Conservation (phyloP, 2,888 invertebrate species). For the Eristalis arbustorum region DNA sequence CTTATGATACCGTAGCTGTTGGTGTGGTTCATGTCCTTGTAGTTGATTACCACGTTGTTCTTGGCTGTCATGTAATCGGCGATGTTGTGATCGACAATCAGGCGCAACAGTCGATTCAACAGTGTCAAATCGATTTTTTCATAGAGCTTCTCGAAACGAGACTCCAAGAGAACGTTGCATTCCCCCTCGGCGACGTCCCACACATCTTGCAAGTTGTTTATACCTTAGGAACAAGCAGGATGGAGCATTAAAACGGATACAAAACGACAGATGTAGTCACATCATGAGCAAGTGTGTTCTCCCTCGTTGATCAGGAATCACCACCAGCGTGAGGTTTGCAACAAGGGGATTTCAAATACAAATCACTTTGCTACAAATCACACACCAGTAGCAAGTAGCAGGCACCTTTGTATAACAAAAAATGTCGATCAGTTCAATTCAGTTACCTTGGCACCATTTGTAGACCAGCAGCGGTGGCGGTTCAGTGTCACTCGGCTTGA, state of each 20-base stretch:
- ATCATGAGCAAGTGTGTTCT: not conserved
- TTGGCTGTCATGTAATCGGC: slow-evolving; percentile 99
- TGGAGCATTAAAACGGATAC: not conserved
- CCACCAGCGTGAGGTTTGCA: slow-evolving; percentile 85
- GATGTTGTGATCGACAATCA: slow-evolving; percentile 99
- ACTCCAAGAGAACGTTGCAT: slow-evolving; percentile 98
- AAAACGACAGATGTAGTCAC: not conserved
- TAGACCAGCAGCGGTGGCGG: slow-evolving; percentile 95
- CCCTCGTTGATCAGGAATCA: slow-evolving; percentile 61
- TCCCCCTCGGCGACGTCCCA: slow-evolving; percentile 99
- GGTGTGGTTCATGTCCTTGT: slow-evolving; percentile 99
- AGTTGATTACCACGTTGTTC: slow-evolving; percentile 99
- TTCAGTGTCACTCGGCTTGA: slow-evolving; percentile 99
- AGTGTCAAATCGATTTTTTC: slow-evolving; percentile 99
- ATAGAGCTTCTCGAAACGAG: slow-evolving; percentile 98
- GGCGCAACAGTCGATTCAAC: slow-evolving; percentile 94
- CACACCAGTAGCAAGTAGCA: slow-evolving; percentile 81
- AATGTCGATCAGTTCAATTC: not conserved
- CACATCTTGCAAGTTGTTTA: slow-evolving; percentile 98
- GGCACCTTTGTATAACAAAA: not conserved
- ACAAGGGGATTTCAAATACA: slow-evolving; percentile 84
- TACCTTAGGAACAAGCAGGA: slow-evolving; percentile 82
- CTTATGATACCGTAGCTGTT: slow-evolving; percentile 99
- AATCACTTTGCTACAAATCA: slow-evolving; percentile 86
- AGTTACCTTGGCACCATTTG: slow-evolving; percentile 98